Percentiles rank a stretch among this genome's conserved stretches.
phyloP scores from a whole-genome alignment of 1,140 invertebrate species.

The Drosophila eugracilis region DNA sequence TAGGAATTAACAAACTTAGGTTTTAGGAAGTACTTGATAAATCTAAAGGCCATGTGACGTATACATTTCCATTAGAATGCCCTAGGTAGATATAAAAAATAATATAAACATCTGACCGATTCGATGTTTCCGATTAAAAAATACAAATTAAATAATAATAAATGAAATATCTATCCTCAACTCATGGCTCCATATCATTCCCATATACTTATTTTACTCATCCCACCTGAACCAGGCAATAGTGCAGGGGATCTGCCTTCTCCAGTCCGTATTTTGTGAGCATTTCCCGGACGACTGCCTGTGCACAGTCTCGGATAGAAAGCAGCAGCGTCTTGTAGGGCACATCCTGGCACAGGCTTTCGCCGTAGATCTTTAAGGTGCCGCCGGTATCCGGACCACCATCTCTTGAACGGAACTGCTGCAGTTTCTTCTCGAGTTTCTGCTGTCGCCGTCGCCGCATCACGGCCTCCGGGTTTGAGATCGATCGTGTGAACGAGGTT shows the following conservation, averaged over 20 bases:
- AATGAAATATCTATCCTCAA: too few species aligned
- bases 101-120: too few species aligned
- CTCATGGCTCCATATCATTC: not conserved
- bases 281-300: constrained; percentile 97
- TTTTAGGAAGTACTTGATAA: too few species aligned
- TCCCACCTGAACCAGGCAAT: constrained; percentile 96
- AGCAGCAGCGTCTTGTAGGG: constrained; percentile 99
- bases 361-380: constrained; percentile 99
- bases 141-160: too few species aligned
- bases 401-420: constrained; percentile 97
- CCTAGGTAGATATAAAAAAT: too few species aligned
- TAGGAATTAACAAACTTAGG: too few species aligned
- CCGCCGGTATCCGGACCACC: constrained; percentile 97
- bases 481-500: constrained; percentile 98
- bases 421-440: constrained; percentile 98
- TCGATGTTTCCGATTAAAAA: not conserved
- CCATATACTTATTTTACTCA: not conserved
- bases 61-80: too few species aligned
- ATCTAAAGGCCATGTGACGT: too few species aligned
- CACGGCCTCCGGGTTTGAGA: constrained; percentile 99
- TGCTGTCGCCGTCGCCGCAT: constrained; percentile 98
- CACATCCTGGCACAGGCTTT: constrained; percentile 97
- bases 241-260: constrained; percentile 94
- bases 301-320: constrained; percentile 96
- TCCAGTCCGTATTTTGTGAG: constrained; percentile 98